Evolutionary conservation across 2,797 vertebrate genomes (phyloP).

Genomic region (Caiman crocodilus): DNA sequence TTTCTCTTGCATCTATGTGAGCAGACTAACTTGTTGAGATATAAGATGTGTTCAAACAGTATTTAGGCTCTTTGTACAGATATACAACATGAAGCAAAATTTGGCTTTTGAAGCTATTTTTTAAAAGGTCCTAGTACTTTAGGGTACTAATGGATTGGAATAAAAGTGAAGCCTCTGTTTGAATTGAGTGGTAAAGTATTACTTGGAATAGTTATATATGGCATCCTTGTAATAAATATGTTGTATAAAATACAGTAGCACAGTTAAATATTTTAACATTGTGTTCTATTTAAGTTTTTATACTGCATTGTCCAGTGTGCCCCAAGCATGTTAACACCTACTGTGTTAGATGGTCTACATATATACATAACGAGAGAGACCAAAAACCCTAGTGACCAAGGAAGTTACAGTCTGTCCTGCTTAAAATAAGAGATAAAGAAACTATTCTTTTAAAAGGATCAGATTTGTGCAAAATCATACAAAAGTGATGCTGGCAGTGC

Average conservation of each 20-base stretch:
- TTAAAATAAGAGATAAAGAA: background rate
- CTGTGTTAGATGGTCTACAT: background rate
- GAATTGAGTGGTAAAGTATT: background rate
- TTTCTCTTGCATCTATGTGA: background rate
- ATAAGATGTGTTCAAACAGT: conserved; percentile 26
- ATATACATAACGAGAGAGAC: background rate
- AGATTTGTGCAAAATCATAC: background rate
- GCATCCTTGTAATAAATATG: background rate
- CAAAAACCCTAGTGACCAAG: too few species aligned
- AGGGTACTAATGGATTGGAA: conserved; percentile 53
- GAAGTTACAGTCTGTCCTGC: background rate
- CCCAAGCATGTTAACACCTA: background rate
- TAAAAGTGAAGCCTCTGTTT: conserved; percentile 26
- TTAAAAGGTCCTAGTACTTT: conserved; percentile 20
- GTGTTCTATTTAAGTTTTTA: background rate
- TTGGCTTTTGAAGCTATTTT: conserved; percentile 7
- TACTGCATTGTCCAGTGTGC: background rate
- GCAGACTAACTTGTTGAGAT: conserved; percentile 1
- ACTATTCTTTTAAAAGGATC: background rate
- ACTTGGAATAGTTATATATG: background rate
- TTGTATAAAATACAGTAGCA: background rate
- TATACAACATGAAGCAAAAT: background rate
- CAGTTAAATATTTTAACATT: too few species aligned
- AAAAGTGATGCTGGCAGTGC: background rate
- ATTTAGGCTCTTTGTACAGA: background rate